Conservation (phyloP, 1,140 invertebrate species). For the Euglossa dilemma region DNA sequence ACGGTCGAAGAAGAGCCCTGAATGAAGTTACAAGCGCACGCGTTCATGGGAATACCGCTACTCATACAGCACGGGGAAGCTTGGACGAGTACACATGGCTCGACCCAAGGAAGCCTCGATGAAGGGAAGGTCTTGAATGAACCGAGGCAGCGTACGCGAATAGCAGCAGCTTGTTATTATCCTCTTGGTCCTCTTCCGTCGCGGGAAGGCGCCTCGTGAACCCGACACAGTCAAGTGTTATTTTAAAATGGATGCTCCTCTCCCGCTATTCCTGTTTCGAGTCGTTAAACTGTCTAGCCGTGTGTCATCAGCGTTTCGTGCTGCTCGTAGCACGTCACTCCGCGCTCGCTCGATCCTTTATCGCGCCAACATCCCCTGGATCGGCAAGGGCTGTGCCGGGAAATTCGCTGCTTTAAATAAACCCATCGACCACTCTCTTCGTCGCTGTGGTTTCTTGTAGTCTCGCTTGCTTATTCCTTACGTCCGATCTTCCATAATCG, state of each 20-base stretch:
- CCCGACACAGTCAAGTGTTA: conserved; percentile 41
- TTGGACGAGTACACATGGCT: not conserved
- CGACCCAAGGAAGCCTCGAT: not conserved
- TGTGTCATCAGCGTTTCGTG: conserved; percentile 50
- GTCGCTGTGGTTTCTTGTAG: not conserved
- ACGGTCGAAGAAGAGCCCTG: not conserved
- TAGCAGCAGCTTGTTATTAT: conserved; percentile 27
- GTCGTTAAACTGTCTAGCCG: conserved; percentile 65
- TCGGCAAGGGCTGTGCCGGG: not conserved
- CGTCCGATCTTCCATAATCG: too few species aligned
- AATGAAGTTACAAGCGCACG: conserved; percentile 5
- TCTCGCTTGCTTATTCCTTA: too few species aligned
- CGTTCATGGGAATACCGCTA: not conserved
- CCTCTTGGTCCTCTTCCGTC: not conserved
- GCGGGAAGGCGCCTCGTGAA: not conserved
- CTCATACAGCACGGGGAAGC: not conserved
- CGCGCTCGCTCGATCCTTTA: conserved; percentile 4
- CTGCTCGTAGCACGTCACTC: conserved; percentile 6
- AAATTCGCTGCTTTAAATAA: conserved; percentile 26
- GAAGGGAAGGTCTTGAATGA: conserved; percentile 39
- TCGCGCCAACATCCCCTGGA: conserved; percentile 18
- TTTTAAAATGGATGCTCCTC: conserved; percentile 56
- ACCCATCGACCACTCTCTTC: not conserved
- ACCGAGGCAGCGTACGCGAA: conserved; percentile 24
- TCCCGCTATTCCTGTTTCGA: conserved; percentile 59